Evolutionary conservation across 2,797 vertebrate species (phyloP).

Genomic region (Hoplostethus atlanticus): DNA sequence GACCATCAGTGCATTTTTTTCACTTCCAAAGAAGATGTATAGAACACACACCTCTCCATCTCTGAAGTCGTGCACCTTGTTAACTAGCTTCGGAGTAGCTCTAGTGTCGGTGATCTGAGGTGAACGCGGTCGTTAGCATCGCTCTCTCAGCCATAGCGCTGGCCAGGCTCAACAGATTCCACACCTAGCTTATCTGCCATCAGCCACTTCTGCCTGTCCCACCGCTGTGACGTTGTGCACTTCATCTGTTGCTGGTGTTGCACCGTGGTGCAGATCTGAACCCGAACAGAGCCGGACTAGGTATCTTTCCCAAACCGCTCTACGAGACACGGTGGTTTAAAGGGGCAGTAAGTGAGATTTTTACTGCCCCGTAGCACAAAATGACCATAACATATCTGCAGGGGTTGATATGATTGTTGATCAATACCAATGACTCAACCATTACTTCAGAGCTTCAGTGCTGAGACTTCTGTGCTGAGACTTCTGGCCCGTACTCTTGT

Average conservation of each 20-base stretch:
- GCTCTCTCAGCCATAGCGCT: constrained; percentile 5
- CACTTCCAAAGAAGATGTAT: too few species aligned
- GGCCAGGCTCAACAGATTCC: constrained; percentile 21
- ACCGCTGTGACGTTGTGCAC: not conserved
- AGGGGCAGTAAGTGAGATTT: not conserved
- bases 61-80: too few species aligned
- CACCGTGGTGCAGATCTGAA: not conserved
- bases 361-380: too few species aligned
- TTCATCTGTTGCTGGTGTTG: not conserved
- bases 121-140: constrained; percentile 17
- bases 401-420: not conserved
- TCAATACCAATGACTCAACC: not conserved
- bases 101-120: constrained; percentile 1
- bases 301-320: too few species aligned
- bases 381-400: not conserved
- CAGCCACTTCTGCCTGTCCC: constrained; percentile 59
- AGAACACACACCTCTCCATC: too few species aligned
- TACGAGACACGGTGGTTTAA: not conserved
- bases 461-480: not conserved
- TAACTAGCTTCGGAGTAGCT: not conserved
- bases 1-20: too few species aligned
- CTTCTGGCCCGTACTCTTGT: not conserved
- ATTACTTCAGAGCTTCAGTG: not conserved
- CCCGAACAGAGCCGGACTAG: not conserved
- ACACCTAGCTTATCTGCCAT: constrained; percentile 37